Evolutionary conservation across 2,888 invertebrate genomes (phyloP).

Genomic region (Ochropleura leucogaster): DNA sequence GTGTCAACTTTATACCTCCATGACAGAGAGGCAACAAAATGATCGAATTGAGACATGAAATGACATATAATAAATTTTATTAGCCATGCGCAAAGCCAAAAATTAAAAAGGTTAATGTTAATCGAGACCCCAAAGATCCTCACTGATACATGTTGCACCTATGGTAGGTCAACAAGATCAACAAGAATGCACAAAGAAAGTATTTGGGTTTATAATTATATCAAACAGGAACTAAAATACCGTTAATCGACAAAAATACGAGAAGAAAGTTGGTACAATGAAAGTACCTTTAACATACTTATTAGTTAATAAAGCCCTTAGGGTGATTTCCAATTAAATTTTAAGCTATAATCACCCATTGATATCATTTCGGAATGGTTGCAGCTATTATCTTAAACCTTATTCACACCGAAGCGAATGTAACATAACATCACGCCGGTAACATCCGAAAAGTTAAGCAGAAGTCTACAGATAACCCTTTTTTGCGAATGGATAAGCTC

Average conservation of each 20-base stretch:
- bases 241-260: background rate
- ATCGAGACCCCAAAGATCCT: background rate
- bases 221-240: background rate
- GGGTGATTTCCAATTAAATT: background rate
- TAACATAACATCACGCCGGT: background rate
- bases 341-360: constrained; percentile 19
- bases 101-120: background rate
- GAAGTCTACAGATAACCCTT: background rate
- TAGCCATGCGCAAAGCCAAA: too few species aligned
- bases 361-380: constrained; percentile 8
- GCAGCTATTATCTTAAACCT: constrained; percentile 6
- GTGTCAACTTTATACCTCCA: too few species aligned
- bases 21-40: too few species aligned
- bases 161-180: background rate
- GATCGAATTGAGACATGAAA: too few species aligned
- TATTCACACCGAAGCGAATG: constrained; percentile 23
- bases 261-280: background rate
- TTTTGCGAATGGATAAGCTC: too few species aligned
- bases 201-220: background rate
- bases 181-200: background rate
- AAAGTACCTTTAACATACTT: too few species aligned
- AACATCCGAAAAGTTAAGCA: background rate
- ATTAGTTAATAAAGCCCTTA: background rate
- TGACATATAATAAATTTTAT: too few species aligned
- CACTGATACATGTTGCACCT: background rate